phyloP scores from a whole-genome alignment of 2,113 vertebrate species.

The Orientallactaga bullata region DNA sequence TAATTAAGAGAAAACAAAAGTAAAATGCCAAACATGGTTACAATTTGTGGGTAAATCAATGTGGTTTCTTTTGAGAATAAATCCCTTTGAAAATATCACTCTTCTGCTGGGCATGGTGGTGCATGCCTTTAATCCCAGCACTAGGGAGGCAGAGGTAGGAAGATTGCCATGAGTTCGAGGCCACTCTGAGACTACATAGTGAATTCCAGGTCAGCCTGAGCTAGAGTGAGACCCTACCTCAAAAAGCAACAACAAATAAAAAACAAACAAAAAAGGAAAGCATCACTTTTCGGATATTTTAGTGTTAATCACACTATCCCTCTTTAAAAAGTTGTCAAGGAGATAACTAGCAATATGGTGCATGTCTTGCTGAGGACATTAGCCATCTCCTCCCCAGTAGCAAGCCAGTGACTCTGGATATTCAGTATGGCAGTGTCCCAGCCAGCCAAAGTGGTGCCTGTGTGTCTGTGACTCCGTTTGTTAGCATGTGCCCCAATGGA shows the following conservation, averaged over 20 bases:
- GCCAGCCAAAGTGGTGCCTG: not conserved
- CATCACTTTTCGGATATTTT: constrained; percentile 48
- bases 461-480: constrained; percentile 37
- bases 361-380: constrained; percentile 11
- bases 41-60: constrained; percentile 73
- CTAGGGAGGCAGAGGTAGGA: no score
- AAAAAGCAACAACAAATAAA: no score
- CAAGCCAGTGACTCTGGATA: not conserved
- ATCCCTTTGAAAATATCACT: constrained; percentile 69
- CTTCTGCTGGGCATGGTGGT: not conserved
- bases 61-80: constrained; percentile 75
- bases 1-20: constrained; percentile 45
- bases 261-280: constrained; percentile 4
- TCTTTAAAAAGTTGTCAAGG: constrained; percentile 53
- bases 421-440: not conserved
- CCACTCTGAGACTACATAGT: no score
- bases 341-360: constrained; percentile 70
- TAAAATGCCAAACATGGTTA: constrained; percentile 71
- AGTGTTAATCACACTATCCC: no score
- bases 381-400: not conserved
- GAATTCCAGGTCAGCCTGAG: no score
- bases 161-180: no score
- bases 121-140: no score
- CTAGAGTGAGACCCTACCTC: no score
- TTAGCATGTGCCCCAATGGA: constrained; percentile 16